phyloP scores from a whole-genome alignment of 2,797 vertebrate genomes.

The Threskiornis aethiopicus region DNA sequence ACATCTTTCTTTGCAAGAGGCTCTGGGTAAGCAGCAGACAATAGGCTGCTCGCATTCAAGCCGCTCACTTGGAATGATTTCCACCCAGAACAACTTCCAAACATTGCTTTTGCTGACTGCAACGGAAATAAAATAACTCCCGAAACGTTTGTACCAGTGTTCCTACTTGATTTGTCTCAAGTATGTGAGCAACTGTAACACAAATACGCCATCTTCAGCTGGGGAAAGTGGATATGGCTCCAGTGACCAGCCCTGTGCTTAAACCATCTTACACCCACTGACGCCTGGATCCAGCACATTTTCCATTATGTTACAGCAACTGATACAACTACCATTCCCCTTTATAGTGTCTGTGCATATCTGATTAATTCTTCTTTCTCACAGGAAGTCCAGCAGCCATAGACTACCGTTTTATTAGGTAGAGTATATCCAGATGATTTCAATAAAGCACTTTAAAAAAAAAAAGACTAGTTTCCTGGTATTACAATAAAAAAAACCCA shows the following conservation, averaged over 20 bases:
- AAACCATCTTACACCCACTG: not conserved
- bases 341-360: slow-evolving; percentile 11
- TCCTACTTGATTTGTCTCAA: not conserved
- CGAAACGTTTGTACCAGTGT: not conserved
- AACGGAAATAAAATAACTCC: not conserved
- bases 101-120: not conserved
- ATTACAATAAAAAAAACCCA: slow-evolving; percentile 50
- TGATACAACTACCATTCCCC: slow-evolving; percentile 29
- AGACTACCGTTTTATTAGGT: slow-evolving; percentile 67
- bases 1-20: not conserved
- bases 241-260: not conserved
- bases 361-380: slow-evolving; percentile 54
- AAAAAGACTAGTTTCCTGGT: slow-evolving; percentile 64
- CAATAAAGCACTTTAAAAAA: slow-evolving; percentile 60
- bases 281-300: not conserved
- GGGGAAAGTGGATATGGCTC: not conserved
- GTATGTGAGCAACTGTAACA: not conserved
- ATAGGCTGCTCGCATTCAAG: not conserved
- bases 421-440: slow-evolving; percentile 76
- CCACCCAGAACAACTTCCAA: not conserved
- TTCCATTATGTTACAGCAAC: slow-evolving; percentile 8
- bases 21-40: not conserved
- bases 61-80: not conserved
- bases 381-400: slow-evolving; percentile 68
- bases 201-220: not conserved